Conservation (phyloP, 2,797 vertebrate genomes). For the Picus viridis region DNA sequence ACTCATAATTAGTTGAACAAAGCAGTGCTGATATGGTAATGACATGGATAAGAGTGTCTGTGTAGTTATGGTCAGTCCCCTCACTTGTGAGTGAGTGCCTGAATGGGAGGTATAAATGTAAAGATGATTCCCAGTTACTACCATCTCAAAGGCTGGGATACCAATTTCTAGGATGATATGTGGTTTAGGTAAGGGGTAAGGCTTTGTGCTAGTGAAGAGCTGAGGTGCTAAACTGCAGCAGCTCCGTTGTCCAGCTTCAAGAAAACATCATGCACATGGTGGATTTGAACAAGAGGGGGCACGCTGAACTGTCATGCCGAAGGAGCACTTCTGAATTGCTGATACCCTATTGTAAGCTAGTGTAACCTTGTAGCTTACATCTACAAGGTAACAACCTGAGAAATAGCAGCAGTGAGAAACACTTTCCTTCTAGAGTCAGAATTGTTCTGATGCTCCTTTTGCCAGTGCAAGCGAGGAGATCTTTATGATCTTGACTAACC, state of each 20-base stretch:
- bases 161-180: neutral
- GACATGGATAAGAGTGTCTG: neutral
- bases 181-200: neutral
- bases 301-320: neutral
- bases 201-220: neutral
- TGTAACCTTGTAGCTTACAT: neutral
- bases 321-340: neutral
- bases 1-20: neutral
- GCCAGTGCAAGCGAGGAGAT: neutral
- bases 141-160: neutral
- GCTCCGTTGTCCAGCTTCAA: neutral
- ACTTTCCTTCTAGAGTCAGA: neutral
- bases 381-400: neutral
- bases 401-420: neutral
- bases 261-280: fast-evolving
- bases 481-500: neutral
- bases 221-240: neutral
- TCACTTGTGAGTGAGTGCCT: neutral
- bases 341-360: neutral
- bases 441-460: neutral
- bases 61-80: neutral
- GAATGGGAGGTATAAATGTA: neutral
- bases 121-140: neutral
- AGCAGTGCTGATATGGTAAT: neutral
- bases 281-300: neutral